These are phyloP conservation scores for Yponomeuta cagnagella DNA, from an alignment of 2,888 invertebrate genomes.

Conservation along the genomic window DNA sequence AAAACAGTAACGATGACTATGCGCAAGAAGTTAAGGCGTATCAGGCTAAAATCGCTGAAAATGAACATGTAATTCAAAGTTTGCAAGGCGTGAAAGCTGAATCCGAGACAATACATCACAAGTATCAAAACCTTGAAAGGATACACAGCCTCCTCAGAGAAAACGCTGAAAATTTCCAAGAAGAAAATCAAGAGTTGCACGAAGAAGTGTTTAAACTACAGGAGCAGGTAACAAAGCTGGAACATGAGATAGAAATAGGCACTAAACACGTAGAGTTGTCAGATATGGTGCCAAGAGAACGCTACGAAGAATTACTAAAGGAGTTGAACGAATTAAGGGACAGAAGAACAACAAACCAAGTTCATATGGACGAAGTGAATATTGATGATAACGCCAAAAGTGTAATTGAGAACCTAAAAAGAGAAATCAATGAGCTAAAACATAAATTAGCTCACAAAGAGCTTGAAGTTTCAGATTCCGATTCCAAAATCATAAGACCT, in stretches of 20 bases:
- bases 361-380: slow-evolving; percentile 59
- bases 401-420: slow-evolving; percentile 66
- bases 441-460: slow-evolving; percentile 53
- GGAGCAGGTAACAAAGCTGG: slow-evolving; percentile 63
- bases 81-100: slow-evolving; percentile 41
- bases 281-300: slow-evolving; percentile 50
- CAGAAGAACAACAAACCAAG: slow-evolving; percentile 42
- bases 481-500: slow-evolving; percentile 46
- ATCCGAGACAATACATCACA: slow-evolving; percentile 58
- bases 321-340: slow-evolving; percentile 51
- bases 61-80: slow-evolving; percentile 56
- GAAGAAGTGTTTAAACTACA: slow-evolving; percentile 69
- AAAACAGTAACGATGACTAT: slow-evolving; percentile 61
- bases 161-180: slow-evolving; percentile 69
- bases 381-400: slow-evolving; percentile 70
- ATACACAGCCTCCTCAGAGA: slow-evolving; percentile 59
- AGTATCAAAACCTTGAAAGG: slow-evolving; percentile 66
- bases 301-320: slow-evolving; percentile 51
- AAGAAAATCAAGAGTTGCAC: slow-evolving; percentile 70
- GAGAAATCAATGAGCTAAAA: slow-evolving; percentile 60
- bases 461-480: slow-evolving; percentile 30
- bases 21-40: slow-evolving; percentile 59
- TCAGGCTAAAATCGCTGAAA: slow-evolving; percentile 55
- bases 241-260: slow-evolving; percentile 59
- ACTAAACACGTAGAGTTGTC: slow-evolving; percentile 43